Evolutionary conservation across 2,797 vertebrate genomes (phyloP), one percentile per base, ranked within the genome.

Genomic region (Sebastes steindachneri): DNA sequence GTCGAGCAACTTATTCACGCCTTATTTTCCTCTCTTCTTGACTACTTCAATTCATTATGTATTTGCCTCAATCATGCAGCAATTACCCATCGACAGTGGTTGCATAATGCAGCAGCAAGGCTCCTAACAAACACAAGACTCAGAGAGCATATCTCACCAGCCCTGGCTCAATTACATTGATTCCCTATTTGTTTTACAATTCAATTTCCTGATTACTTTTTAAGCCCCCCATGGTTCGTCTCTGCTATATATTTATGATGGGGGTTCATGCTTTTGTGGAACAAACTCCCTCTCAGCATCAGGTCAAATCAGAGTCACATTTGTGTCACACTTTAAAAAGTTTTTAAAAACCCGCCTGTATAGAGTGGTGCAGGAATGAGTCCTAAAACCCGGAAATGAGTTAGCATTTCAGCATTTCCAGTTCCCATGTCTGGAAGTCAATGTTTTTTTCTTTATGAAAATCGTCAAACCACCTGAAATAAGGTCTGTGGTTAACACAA

Each of bases 151-250:
- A 65, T 72, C 29, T 70, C 19, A 53, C 21, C 28, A 45, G 68
- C 25, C 5, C n/a, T 25, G 60, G 10, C 54, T 57, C 37, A 66
- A 63, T 59, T 31, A 60, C 4, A 67, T 9, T 64, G 23, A 28
- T 51, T 76, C 1, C 10, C 10, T 62, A 10, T 73, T 68, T 75
- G 33, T 73, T 82, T 80, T 69, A 31, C 21, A 78, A 60, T 76
- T 35, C 4, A 21, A 4, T 53, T 76, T 69, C 48, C 29, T 73
- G 14, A 69, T 54, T 62, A 60, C 23, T 25, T 74, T 79, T 64
- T 51, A 48, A 75, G 9, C 21, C 35, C 15, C 29, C 29, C 26
- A 53, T 35, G 29, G 29, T 58, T 48, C 25, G 19, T 11, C 66
- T 14, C 9, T 35, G 21, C 17, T 57, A 23, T 41, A 33, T 64